phyloP scores from a whole-genome alignment of 2,797 vertebrate genomes.

The Sphaeramia orbicularis region DNA sequence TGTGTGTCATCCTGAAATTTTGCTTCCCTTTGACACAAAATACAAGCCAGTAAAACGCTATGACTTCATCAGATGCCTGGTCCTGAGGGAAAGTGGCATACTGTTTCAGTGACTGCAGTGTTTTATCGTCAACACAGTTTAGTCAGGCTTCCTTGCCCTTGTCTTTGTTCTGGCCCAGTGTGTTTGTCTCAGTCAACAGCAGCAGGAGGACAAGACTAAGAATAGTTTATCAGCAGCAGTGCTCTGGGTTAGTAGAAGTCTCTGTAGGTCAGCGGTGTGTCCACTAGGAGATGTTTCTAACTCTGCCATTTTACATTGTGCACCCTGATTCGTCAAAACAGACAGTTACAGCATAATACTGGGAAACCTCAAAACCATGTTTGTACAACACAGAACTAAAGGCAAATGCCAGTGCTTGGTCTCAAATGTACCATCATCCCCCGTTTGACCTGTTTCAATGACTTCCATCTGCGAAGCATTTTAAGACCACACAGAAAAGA shows the following conservation, averaged over 20 bases:
- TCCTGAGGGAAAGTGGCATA: constrained; percentile 35
- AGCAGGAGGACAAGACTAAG: constrained; percentile 64
- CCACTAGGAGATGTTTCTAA: constrained; percentile 19
- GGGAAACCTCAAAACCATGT: no score
- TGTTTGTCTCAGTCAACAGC: constrained; percentile 28
- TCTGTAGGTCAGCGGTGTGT: constrained; percentile 51
- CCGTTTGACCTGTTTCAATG: no score
- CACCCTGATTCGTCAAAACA: no score
- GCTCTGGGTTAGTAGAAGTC: constrained; percentile 50
- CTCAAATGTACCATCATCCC: no score
- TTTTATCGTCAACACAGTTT: constrained; percentile 16
- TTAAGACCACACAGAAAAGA: no score
- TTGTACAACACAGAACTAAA: no score
- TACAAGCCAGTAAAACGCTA: constrained; percentile 2
- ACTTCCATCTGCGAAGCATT: no score
- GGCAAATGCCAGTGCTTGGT: no score
- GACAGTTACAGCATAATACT: no score
- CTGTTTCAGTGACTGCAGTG: constrained; percentile 9
- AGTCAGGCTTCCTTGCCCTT: constrained; percentile 14
- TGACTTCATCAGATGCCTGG: constrained; percentile 22
- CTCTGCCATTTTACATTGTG: no score
- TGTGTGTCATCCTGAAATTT: constrained; percentile 14
- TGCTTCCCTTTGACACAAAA: constrained; percentile 1
- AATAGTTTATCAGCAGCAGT: constrained; percentile 68
- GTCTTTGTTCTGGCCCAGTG: constrained; percentile 40